Conservation (phyloP, 2,113 vertebrate genomes). For the Saimiri boliviensis region DNA sequence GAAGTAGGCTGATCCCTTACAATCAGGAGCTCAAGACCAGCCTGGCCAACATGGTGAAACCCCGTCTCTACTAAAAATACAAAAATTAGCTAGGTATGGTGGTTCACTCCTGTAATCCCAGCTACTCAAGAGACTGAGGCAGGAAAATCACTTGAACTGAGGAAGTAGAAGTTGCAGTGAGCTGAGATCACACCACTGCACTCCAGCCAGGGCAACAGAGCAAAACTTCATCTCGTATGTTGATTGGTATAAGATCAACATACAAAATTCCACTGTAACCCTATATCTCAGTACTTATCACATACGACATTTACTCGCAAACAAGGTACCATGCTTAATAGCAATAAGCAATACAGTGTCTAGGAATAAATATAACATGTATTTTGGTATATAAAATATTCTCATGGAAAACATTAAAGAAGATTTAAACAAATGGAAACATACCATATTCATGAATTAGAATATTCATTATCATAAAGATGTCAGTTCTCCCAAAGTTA, state of each 20-base stretch:
- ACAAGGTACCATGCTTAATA: neutral
- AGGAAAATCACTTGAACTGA: no score
- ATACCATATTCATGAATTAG: neutral
- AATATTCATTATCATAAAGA: neutral
- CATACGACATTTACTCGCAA: neutral
- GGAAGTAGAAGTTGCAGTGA: no score
- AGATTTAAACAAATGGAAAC: slow-evolving; percentile 32
- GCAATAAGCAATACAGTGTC: neutral
- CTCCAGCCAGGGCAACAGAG: neutral
- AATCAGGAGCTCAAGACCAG: no score
- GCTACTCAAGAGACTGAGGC: no score
- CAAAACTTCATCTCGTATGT: neutral
- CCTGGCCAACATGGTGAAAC: no score
- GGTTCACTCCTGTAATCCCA: no score
- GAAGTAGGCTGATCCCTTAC: no score
- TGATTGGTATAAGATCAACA: neutral
- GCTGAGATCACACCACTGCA: no score
- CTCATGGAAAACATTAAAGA: neutral
- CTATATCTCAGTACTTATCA: neutral
- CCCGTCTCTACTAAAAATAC: no score
- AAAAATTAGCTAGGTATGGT: no score
- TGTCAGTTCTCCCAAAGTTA: slow-evolving; percentile 21
- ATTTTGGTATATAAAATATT: neutral
- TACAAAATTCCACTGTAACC: neutral
- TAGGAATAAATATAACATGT: neutral